Conservation (phyloP, 2,888 invertebrate genomes). For the Agrotis puta region DNA sequence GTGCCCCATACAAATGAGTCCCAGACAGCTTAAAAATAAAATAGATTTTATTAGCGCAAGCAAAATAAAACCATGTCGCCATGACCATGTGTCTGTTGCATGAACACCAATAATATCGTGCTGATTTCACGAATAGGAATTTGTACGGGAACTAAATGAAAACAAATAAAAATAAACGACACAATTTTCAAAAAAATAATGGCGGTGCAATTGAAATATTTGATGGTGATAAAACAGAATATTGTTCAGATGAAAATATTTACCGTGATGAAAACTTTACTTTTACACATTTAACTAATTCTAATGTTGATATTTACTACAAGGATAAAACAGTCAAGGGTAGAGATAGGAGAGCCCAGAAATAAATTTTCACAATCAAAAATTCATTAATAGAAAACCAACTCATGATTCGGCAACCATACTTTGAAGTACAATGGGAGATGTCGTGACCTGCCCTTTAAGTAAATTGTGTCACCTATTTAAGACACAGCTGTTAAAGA, state of each 20-base stretch:
- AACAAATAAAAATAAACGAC: constrained; percentile 31
- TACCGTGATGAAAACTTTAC: neutral
- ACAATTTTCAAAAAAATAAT: neutral
- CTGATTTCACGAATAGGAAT: constrained; percentile 41
- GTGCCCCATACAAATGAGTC: constrained; percentile 35
- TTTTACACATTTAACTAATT: neutral
- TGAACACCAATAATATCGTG: constrained; percentile 57
- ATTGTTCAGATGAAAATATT: neutral
- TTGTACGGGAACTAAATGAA: constrained; percentile 15
- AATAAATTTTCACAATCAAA: neutral
- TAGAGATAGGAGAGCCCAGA: neutral
- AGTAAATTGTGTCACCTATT: neutral
- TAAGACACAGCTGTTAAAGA: neutral
- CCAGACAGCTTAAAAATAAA: constrained; percentile 61
- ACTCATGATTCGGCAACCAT: neutral
- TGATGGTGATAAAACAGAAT: neutral
- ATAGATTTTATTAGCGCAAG: constrained; percentile 47
- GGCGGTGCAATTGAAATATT: constrained; percentile 23
- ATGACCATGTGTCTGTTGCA: constrained; percentile 49
- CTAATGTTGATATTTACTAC: neutral
- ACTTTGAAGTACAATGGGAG: neutral
- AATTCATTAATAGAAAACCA: neutral
- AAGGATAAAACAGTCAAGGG: neutral
- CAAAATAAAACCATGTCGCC: constrained; percentile 51
- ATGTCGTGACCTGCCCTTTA: neutral